These are phyloP conservation scores for Podarcis siculus DNA, from an alignment of 2,797 vertebrate genomes.

Conservation along the genomic window DNA sequence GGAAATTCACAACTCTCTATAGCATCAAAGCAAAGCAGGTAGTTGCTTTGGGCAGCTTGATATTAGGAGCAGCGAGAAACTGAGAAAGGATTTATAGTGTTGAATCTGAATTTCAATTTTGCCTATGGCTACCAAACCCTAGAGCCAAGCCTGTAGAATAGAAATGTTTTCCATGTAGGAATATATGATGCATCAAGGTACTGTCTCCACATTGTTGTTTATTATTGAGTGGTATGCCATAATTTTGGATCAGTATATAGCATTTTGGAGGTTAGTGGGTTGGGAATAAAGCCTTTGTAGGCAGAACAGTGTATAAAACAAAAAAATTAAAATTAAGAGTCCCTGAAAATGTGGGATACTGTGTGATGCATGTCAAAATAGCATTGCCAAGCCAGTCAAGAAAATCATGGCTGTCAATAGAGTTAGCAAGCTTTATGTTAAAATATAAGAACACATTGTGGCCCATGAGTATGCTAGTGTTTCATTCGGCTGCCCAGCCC, in stretches of 20 bases:
- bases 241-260: neutral
- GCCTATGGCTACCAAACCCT: neutral
- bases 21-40: neutral
- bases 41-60: neutral
- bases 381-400: neutral
- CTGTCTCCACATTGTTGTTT: neutral
- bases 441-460: neutral
- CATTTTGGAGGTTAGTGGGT: neutral
- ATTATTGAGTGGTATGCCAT: neutral
- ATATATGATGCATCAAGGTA: neutral
- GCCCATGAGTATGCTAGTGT: too few species aligned
- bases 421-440: too few species aligned
- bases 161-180: neutral
- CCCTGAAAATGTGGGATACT: neutral
- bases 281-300: neutral
- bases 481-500: too few species aligned
- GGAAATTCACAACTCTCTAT: constrained; percentile 4
- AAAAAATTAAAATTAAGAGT: too few species aligned
- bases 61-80: neutral
- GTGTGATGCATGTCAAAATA: neutral
- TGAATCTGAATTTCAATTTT: rapidly evolving
- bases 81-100: rapidly evolving
- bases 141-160: neutral
- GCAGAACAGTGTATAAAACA: too few species aligned
- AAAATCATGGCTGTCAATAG: neutral